Evolutionary conservation across 2,797 vertebrate genomes (phyloP), one percentile per base, ranked within the genome.

Genomic region (Acanthurus leucopareius): DNA sequence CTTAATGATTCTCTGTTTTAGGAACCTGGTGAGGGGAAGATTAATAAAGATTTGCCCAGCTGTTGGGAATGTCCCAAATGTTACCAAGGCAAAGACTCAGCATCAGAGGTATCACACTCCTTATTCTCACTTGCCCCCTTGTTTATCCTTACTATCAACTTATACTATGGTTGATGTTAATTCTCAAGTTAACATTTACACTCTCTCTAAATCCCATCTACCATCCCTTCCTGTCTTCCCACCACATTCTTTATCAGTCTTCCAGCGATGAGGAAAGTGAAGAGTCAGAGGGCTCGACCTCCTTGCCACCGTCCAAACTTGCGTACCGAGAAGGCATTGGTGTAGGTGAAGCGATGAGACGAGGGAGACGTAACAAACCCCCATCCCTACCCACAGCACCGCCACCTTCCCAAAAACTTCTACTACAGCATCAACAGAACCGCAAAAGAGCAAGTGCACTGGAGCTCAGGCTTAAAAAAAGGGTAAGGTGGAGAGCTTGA

Each of bases 61-160:
- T 99, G 97, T 93, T 99, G 98, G 98, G 97, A 98, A 79, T 99
- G 98, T 92, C 98, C 98, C 10, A 98, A 97, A 88, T 99, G 98
- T 94, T 96, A 96, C 83, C 96, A 97, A 78, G 96, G 89, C 70
- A 94, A 95, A 86, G 92, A 79, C 69, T 96, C 96, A 0, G 94
- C 84, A 4, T 48, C 93, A 0, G 97, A 97, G 97, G 98, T 99
- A 95, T 6, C 15, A 38, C 22, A 25, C 2, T 44, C 62, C 4
- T 47, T 15, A 5, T 10, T 60, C 10, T 38, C 14, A 32, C 9
- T 16, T 44, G 28, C 28, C 28, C 28, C 28, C 28, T 32, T 32
- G 28, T 32, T 32, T 32, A 32, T 32, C 4, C 28, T 32, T 32
- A 32, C 28, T 5, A 32, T 32, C 28, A 45, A 65, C 10, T 28